Evolutionary conservation across 2,797 vertebrate species (phyloP).

Genomic region (Parauchenoglanis punctatus): DNA sequence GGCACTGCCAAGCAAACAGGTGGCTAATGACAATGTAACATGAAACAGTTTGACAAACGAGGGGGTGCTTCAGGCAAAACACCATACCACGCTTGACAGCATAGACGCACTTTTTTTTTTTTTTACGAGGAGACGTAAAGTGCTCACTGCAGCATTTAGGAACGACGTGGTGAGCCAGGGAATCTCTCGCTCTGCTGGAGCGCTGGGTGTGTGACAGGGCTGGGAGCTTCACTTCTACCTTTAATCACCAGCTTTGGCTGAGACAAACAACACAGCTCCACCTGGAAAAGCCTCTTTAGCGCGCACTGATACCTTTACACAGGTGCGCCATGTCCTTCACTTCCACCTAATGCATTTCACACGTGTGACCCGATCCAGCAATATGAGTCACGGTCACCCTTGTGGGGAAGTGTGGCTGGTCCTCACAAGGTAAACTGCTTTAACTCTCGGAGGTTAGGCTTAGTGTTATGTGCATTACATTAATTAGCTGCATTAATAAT

Average conservation of each 20-base stretch:
- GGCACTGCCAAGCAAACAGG: conserved; percentile 34
- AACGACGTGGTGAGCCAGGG: conserved; percentile 45
- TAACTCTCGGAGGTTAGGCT: no score
- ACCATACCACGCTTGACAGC: conserved; percentile 37
- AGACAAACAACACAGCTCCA: conserved; percentile 53
- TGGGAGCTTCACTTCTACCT: conserved; percentile 42
- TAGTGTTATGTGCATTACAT: no score
- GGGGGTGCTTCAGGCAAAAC: conserved; percentile 38
- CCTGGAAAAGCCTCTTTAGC: conserved; percentile 52
- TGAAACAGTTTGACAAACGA: conserved; percentile 49
- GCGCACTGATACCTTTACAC: conserved; percentile 53
- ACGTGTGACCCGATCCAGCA: background rate
- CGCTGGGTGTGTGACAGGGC: conserved; percentile 24
- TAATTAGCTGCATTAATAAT: no score
- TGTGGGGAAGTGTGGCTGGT: no score
- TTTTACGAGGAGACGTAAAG: conserved; percentile 58
- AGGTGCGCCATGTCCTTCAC: conserved; percentile 53
- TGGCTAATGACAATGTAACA: conserved; percentile 53
- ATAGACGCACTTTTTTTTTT: conserved; percentile 33
- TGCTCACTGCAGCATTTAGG: conserved; percentile 52
- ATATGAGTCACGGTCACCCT: no score
- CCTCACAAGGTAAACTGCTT: no score
- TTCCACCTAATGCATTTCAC: conserved; percentile 31
- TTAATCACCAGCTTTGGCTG: conserved; percentile 50
- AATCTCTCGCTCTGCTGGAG: conserved; percentile 52